Conservation (phyloP, 2,888 invertebrate species). For the Phengaris alcon region DNA sequence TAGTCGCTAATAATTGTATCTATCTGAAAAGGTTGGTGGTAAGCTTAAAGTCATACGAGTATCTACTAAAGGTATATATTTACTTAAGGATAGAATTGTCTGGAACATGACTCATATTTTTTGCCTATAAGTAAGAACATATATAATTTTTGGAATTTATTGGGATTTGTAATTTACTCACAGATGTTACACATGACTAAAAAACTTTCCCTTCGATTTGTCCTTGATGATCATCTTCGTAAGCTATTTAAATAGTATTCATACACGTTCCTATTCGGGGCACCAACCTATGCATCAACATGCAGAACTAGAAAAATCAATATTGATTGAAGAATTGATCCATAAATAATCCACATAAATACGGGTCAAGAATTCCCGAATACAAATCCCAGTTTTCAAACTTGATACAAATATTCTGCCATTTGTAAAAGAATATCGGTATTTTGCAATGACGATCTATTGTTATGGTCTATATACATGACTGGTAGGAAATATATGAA, state of each 20-base stretch:
- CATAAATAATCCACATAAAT: constrained; percentile 20
- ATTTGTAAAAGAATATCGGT: constrained; percentile 32
- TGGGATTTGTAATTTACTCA: too few species aligned
- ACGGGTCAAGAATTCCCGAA: constrained; percentile 23
- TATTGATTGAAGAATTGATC: constrained; percentile 1
- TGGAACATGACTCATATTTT: too few species aligned
- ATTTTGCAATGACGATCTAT: constrained; percentile 39
- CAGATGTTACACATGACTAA: too few species aligned
- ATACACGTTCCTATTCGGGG: background rate
- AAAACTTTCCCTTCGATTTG: background rate
- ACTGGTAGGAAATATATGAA: constrained; percentile 55
- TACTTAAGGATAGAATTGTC: too few species aligned
- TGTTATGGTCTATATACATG: constrained; percentile 42
- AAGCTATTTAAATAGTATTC: background rate
- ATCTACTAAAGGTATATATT: too few species aligned
- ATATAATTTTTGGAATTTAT: too few species aligned
- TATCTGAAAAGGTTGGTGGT: too few species aligned
- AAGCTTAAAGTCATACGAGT: too few species aligned
- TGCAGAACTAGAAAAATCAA: background rate
- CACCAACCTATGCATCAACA: background rate
- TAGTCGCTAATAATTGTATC: too few species aligned
- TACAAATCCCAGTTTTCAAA: background rate
- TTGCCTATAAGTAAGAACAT: too few species aligned
- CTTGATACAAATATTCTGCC: constrained; percentile 17
- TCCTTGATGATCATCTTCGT: background rate